Percentiles rank a stretch among this genome's conserved stretches.
phyloP scores from a whole-genome alignment of 2,888 invertebrate species.

The Metellina segmentata region DNA sequence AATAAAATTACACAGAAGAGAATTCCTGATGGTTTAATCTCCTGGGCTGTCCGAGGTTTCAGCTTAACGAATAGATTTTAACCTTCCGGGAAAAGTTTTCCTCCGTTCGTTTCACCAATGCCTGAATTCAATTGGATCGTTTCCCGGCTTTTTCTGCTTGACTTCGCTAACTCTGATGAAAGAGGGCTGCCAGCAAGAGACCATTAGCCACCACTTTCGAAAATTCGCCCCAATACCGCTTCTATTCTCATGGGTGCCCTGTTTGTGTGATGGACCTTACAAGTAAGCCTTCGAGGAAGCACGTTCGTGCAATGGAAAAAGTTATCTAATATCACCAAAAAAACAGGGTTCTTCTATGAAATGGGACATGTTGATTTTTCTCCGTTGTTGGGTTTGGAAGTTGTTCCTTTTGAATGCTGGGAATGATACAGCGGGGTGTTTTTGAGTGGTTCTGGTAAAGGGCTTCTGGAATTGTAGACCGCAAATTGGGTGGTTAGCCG shows the following conservation, averaged over 20 bases:
- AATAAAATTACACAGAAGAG: too few relatives aligned
- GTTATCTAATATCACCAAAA: background rate
- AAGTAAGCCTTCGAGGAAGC: conserved; percentile 8
- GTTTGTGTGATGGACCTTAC: conserved; percentile 10
- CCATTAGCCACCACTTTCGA: conserved; percentile 29
- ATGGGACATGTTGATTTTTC: background rate
- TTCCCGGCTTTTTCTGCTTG: background rate
- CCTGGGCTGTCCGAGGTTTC: too few relatives aligned
- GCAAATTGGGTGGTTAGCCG: too few relatives aligned
- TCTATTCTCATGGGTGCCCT: background rate
- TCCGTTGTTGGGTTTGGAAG: background rate
- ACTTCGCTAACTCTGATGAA: background rate
- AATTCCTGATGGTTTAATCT: too few relatives aligned
- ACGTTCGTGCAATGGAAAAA: conserved; percentile 14
- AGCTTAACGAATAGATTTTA: too few relatives aligned
- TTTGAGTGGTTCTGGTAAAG: too few relatives aligned
- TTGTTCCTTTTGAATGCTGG: background rate
- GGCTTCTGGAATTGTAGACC: too few relatives aligned
- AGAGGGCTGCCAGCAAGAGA: background rate
- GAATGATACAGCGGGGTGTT: too few relatives aligned
- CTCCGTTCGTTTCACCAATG: background rate
- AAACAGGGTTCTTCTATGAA: background rate
- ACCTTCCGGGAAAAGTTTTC: too few relatives aligned
- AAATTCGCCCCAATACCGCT: conserved; percentile 8
- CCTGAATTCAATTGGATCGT: conserved; percentile 30